These are phyloP conservation scores for Pterocles burchelli DNA, from an alignment of 2,113 vertebrate genomes.

Conservation along the genomic window DNA sequence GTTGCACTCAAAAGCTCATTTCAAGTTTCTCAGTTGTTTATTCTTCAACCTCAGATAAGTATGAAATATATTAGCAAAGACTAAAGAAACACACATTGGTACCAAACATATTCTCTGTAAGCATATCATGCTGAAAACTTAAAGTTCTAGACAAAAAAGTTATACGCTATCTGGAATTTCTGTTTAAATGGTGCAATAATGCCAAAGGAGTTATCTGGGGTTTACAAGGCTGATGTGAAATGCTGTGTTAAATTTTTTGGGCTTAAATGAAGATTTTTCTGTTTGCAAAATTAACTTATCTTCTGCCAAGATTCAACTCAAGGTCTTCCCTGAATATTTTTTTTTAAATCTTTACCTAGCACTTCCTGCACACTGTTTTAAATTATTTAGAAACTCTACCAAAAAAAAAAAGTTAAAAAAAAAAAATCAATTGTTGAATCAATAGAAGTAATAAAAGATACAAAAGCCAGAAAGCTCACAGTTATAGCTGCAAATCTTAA, in stretches of 20 bases:
- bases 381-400: neutral
- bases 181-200: neutral
- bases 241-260: neutral
- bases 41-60: neutral
- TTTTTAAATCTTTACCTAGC: neutral
- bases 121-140: accelerated
- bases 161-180: neutral
- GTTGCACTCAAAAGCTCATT: neutral
- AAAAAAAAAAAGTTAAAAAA: neutral
- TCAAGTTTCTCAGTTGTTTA: neutral
- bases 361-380: neutral
- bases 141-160: neutral
- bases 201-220: neutral
- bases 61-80: neutral
- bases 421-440: neutral
- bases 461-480: neutral
- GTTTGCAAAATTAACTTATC: neutral
- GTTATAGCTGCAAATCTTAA: neutral
- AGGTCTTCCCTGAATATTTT: neutral
- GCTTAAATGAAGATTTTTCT: neutral
- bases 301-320: neutral
- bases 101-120: neutral
- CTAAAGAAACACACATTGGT: neutral
- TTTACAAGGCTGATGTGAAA: neutral
- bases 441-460: neutral